Percentiles rank a stretch among this genome's conserved stretches.
phyloP scores from a whole-genome alignment of 2,113 vertebrate species.

The Paralichthys olivaceus region DNA sequence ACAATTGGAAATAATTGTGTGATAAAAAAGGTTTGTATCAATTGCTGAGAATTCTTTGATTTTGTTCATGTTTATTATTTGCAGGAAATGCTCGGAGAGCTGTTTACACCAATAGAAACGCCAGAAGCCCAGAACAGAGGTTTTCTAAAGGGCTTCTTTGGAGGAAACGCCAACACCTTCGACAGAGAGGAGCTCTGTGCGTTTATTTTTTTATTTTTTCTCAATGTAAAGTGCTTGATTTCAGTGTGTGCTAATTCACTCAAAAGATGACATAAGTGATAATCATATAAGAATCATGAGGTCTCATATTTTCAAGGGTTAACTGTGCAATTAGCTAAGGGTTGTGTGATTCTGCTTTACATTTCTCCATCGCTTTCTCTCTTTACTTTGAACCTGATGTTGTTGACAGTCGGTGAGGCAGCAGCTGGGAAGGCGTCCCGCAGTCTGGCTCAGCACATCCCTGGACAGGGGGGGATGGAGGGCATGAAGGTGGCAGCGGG shows the following conservation, averaged over 20 bases:
- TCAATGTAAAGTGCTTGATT: background rate
- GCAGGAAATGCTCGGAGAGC: slow-evolving; percentile 97
- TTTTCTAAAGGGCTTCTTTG: slow-evolving; percentile 97
- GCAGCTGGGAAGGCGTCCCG: slow-evolving; percentile 93
- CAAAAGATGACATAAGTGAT: background rate
- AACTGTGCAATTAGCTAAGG: background rate
- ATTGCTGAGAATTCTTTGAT: background rate
- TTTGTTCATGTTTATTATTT: slow-evolving; percentile 11
- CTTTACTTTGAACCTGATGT: background rate
- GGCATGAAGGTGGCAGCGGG: slow-evolving; percentile 91
- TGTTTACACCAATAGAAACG: slow-evolving; percentile 95
- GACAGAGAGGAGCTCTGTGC: slow-evolving; percentile 98
- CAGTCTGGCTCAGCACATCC: slow-evolving; percentile 96
- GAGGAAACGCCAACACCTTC: slow-evolving; percentile 93
- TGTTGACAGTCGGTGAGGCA: slow-evolving; percentile 90
- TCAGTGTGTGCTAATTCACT: background rate
- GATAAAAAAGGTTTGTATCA: background rate
- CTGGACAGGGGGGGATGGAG: slow-evolving; percentile 90
- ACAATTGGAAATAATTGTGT: background rate
- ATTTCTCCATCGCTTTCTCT: background rate
- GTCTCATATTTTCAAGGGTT: background rate
- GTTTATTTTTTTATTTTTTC: slow-evolving; percentile 64
- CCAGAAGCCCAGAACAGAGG: slow-evolving; percentile 98
- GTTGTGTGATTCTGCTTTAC: background rate
- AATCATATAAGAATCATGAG: background rate